Conservation (phyloP, 2,113 vertebrate species). For the Phrynosoma blainvillii region DNA sequence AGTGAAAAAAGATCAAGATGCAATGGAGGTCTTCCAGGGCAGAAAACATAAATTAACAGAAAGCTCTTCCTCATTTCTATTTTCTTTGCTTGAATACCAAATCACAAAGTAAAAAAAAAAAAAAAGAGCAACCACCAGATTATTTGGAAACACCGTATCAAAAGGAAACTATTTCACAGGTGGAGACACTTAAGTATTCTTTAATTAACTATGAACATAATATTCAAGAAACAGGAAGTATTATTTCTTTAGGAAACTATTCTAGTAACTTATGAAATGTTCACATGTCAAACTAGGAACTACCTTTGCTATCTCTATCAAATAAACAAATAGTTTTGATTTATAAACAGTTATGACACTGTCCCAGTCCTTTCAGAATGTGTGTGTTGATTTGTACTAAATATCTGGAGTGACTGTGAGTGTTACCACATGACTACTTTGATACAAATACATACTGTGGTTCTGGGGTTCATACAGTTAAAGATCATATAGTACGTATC, state of each 20-base stretch:
- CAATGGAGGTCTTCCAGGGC: conserved; percentile 59
- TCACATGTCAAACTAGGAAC: conserved; percentile 69
- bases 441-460: neutral
- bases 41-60: conserved; percentile 47
- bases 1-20: conserved; percentile 73
- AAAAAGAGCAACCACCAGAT: conserved; percentile 42
- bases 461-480: neutral
- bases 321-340: conserved; percentile 42
- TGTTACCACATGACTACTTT: neutral
- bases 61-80: conserved; percentile 6
- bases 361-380: conserved; percentile 31
- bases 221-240: conserved; percentile 71
- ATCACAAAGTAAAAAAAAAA: conserved; percentile 45
- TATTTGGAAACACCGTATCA: conserved; percentile 51
- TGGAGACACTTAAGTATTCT: conserved; percentile 33
- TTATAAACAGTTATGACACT: conserved; percentile 43
- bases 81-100: conserved; percentile 34
- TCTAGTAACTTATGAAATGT: conserved; percentile 72
- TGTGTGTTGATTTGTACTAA: neutral
- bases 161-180: conserved; percentile 58
- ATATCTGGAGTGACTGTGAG: neutral
- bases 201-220: conserved; percentile 67
- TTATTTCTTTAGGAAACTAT: conserved; percentile 68
- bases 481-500: neutral
- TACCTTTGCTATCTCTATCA: conserved; percentile 63